A percentile compares a stretch with the other conserved stretches of the same genome.
These are phyloP conservation scores for Nasonovia ribisnigri DNA, from an alignment of 2,888 invertebrate species.

Conservation along the genomic window DNA sequence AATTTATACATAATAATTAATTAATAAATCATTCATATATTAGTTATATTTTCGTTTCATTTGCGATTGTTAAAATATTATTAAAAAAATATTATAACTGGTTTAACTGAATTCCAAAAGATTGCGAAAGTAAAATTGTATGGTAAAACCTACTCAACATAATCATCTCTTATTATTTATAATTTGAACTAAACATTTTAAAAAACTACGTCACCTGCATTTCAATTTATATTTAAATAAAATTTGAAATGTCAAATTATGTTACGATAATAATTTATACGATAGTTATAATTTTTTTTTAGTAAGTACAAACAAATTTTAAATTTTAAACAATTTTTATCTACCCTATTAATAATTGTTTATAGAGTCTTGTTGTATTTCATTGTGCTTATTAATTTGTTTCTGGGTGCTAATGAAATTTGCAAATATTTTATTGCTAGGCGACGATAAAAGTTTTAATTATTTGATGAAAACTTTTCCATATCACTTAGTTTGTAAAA, in stretches of 20 bases:
- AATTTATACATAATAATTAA: too few relatives aligned
- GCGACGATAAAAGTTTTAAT: neutral
- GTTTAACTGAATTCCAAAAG: too few relatives aligned
- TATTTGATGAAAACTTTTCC: neutral
- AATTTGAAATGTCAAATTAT: neutral
- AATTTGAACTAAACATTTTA: neutral
- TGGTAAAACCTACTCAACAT: neutral
- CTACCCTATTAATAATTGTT: neutral
- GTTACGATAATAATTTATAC: neutral
- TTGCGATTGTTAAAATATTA: too few relatives aligned
- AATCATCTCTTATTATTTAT: neutral
- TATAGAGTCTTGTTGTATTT: neutral
- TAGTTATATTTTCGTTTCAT: too few relatives aligned
- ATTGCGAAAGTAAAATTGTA: too few relatives aligned
- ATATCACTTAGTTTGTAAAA: neutral
- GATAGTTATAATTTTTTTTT: neutral
- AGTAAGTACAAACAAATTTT: neutral
- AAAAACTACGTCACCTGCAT: neutral
- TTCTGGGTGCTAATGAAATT: neutral
- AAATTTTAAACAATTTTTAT: neutral
- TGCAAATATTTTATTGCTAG: neutral
- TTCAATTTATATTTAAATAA: neutral
- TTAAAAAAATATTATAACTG: too few relatives aligned
- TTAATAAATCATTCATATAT: too few relatives aligned
- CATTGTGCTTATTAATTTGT: neutral